Evolutionary conservation across 2,888 invertebrate species (phyloP).

Genomic region (Melipona beecheii): DNA sequence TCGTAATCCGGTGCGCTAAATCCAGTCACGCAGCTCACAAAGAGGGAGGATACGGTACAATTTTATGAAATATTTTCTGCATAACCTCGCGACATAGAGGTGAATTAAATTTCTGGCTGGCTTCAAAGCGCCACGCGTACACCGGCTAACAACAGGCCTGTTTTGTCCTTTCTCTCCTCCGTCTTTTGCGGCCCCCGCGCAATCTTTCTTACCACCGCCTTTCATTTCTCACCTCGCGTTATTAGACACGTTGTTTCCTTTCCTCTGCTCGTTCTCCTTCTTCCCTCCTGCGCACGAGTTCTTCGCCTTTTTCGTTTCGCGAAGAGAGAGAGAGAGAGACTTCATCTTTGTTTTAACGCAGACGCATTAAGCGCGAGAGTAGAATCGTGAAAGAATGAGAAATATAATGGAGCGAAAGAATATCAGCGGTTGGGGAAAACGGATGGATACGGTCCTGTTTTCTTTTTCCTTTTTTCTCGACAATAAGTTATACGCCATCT

Average conservation of each 20-base stretch:
- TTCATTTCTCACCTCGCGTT: slow-evolving; percentile 33
- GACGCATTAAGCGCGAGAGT: background rate
- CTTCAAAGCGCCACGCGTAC: background rate
- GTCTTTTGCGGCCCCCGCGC: background rate
- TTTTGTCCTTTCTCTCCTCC: background rate
- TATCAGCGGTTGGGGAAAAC: background rate
- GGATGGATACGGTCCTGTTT: background rate
- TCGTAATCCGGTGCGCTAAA: background rate
- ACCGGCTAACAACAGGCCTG: background rate
- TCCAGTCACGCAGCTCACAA: slow-evolving; percentile 21
- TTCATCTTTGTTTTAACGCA: background rate
- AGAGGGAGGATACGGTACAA: background rate
- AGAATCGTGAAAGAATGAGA: background rate
- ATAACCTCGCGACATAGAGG: slow-evolving; percentile 32
- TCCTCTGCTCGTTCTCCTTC: background rate
- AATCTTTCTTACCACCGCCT: slow-evolving; percentile 10
- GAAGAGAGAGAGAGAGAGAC: background rate
- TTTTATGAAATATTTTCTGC: slow-evolving; percentile 39
- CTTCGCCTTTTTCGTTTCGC: background rate
- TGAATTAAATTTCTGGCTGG: slow-evolving; percentile 48
- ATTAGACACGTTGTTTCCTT: slow-evolving; percentile 27
- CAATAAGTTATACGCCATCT: background rate
- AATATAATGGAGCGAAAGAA: background rate
- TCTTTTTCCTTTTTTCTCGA: too few species aligned
- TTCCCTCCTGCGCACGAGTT: too few species aligned